These are phyloP conservation scores for Lasioglossum leucozonium DNA, from an alignment of 2,888 invertebrate species.

Conservation along the genomic window DNA sequence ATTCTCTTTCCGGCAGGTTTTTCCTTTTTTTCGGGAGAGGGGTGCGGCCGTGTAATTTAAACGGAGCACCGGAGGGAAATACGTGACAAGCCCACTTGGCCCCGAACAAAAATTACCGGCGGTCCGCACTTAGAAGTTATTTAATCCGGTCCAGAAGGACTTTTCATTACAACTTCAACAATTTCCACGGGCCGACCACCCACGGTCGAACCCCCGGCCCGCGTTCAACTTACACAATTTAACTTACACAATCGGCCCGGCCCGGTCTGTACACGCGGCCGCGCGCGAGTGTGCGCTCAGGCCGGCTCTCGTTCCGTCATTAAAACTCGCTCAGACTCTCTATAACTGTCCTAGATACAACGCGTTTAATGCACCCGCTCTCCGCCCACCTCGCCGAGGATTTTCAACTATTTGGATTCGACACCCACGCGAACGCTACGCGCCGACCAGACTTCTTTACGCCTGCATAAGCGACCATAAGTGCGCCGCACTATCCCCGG, in stretches of 20 bases:
- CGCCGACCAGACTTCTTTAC: neutral
- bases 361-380: neutral
- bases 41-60: conserved; percentile 15
- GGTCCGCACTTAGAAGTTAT: conserved; percentile 34
- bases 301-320: conserved; percentile 7
- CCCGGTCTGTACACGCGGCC: neutral
- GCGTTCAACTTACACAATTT: conserved; percentile 46
- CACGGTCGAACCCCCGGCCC: neutral
- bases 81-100: neutral
- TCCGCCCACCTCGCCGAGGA: neutral
- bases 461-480: neutral
- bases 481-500: neutral
- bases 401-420: conserved; percentile 4
- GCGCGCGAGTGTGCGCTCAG: neutral
- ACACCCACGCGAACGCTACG: neutral
- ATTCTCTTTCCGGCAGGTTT: neutral
- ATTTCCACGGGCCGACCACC: conserved; percentile 15
- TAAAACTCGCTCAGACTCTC: conserved; percentile 17
- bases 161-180: conserved; percentile 56
- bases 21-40: neutral
- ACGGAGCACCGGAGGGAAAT: conserved; percentile 10
- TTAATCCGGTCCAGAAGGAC: conserved; percentile 16
- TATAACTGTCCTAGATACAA: neutral
- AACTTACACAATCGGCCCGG: conserved; percentile 35
- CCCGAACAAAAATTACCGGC: conserved; percentile 48